A percentile compares a stretch with the other conserved stretches of the same genome.
These are phyloP conservation scores for Dermatemys mawii DNA, from an alignment of 2,113 vertebrate genomes.

Conservation along the genomic window DNA sequence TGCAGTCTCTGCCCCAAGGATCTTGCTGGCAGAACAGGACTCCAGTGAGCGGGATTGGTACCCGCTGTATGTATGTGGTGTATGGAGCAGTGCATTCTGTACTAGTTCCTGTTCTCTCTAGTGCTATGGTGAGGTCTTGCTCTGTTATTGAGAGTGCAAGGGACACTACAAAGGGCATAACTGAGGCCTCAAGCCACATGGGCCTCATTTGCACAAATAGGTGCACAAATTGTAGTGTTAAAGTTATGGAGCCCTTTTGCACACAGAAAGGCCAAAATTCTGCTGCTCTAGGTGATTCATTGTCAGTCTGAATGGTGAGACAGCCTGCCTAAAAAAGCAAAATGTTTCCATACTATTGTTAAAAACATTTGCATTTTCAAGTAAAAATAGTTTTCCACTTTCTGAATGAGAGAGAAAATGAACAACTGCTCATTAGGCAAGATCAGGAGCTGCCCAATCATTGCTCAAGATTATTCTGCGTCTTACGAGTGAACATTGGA, in stretches of 20 bases:
- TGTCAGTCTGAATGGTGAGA: not conserved
- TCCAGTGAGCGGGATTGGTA: accelerated
- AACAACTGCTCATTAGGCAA: not conserved
- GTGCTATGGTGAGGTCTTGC: not conserved
- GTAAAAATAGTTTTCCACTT: not conserved
- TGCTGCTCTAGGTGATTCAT: not conserved
- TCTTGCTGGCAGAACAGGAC: not conserved
- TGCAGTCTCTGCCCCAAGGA: accelerated
- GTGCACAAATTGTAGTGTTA: not conserved
- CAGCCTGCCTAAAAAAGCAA: not conserved
- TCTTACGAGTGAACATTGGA: not conserved
- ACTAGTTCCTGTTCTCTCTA: not conserved
- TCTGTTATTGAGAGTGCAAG: not conserved
- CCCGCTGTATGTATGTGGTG: not conserved
- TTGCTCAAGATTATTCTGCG: not conserved
- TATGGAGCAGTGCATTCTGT: not conserved
- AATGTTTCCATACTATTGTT: not conserved
- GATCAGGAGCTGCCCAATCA: not conserved
- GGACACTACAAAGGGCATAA: not conserved
- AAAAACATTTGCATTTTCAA: not conserved
- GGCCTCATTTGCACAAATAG: not conserved
- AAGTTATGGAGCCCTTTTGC: not conserved
- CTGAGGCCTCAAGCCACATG: not conserved
- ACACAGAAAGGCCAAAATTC: not conserved
- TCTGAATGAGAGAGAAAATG: not conserved